Evolutionary conservation across 2,888 invertebrate species (phyloP).

Genomic region (Blera fallax): DNA sequence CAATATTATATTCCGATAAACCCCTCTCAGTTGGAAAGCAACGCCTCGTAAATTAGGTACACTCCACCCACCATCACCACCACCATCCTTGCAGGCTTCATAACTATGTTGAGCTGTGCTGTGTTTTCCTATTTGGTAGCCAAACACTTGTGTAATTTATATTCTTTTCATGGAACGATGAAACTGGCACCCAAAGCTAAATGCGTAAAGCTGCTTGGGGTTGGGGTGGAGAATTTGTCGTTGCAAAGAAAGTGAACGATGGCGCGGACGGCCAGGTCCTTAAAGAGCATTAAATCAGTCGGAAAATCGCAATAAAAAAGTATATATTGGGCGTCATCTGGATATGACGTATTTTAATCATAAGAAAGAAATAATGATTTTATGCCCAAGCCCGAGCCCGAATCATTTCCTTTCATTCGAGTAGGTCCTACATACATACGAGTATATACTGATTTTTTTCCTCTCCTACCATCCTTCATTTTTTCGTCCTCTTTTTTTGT

Average conservation of each 20-base stretch:
- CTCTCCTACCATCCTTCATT: constrained; percentile 44
- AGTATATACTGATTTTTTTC: neutral
- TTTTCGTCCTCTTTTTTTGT: constrained; percentile 26
- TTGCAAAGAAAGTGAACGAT: constrained; percentile 44
- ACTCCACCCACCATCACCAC: constrained; percentile 23
- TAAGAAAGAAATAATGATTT: constrained; percentile 76
- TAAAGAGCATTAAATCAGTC: constrained; percentile 75
- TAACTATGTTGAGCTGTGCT: constrained; percentile 7
- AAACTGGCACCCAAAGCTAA: constrained; percentile 22
- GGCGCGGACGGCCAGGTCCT: constrained; percentile 57
- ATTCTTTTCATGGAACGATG: constrained; percentile 55
- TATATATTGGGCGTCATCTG: constrained; percentile 75
- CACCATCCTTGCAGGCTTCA: neutral
- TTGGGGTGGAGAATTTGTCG: constrained; percentile 31
- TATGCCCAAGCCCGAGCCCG: constrained; percentile 66
- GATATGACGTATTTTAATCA: constrained; percentile 76
- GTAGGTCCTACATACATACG: neutral
- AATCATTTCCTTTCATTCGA: constrained; percentile 32
- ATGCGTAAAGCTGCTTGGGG: constrained; percentile 53
- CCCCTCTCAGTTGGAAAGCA: constrained; percentile 53
- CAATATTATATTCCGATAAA: constrained; percentile 68
- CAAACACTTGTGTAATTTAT: constrained; percentile 72
- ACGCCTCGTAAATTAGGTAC: constrained; percentile 71
- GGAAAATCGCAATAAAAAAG: constrained; percentile 76
- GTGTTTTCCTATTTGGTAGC: constrained; percentile 51